These are phyloP conservation scores for Centropus unirufus DNA, from an alignment of 2,113 vertebrate species.

Conservation along the genomic window DNA sequence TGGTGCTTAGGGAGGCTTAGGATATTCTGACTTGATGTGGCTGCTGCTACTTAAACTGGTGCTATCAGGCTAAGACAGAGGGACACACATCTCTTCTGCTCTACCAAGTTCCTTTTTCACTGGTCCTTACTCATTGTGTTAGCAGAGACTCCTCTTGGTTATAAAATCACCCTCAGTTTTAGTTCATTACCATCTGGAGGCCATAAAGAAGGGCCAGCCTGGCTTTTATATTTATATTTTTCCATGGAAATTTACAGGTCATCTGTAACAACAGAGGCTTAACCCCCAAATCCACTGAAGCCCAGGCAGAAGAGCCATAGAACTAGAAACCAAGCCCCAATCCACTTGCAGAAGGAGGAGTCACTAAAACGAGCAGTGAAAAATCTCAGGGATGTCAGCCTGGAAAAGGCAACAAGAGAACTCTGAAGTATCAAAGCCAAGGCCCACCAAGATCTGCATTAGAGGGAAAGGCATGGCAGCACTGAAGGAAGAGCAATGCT, in stretches of 20 bases:
- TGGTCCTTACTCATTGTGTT: neutral
- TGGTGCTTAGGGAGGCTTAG: neutral
- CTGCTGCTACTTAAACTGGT: neutral
- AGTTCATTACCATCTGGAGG: neutral
- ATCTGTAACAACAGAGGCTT: neutral
- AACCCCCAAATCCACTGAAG: neutral
- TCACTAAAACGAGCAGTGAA: neutral
- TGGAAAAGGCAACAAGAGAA: neutral
- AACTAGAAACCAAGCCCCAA: neutral
- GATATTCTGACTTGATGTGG: conserved; percentile 8
- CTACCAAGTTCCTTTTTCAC: neutral
- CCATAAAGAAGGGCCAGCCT: neutral
- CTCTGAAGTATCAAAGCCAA: neutral
- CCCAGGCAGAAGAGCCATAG: neutral
- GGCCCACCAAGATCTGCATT: fast-evolving
- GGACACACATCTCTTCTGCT: neutral
- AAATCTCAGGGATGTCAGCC: neutral
- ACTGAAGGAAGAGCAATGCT: neutral
- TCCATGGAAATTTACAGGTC: neutral
- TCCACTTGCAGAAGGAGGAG: neutral
- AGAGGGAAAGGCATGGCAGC: neutral
- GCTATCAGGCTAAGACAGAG: neutral
- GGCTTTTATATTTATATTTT: neutral
- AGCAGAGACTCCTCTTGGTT: neutral
- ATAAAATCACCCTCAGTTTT: neutral